Evolutionary conservation across 2,113 vertebrate genomes (phyloP).

Genomic region (Pycnonotus jocosus): DNA sequence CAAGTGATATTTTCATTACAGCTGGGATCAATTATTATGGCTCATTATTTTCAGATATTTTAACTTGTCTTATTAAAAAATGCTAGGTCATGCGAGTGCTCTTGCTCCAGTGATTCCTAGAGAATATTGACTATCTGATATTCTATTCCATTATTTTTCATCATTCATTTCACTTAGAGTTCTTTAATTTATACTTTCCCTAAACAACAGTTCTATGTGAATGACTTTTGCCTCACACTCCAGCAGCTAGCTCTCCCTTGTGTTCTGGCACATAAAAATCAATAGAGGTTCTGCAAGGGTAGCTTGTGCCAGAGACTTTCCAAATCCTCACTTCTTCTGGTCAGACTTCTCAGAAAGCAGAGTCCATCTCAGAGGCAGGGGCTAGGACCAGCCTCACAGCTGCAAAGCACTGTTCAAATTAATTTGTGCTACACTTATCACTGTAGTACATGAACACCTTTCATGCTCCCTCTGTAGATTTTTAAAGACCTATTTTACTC

Average conservation of each 20-base stretch:
- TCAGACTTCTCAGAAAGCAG: not conserved
- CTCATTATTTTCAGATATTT: conserved; percentile 28
- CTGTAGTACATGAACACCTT: not conserved
- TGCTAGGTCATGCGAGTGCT: not conserved
- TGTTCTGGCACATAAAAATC: not conserved
- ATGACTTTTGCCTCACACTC: not conserved
- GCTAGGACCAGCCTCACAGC: not conserved
- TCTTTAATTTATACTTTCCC: not conserved
- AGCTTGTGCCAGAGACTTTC: not conserved
- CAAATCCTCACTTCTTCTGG: not conserved
- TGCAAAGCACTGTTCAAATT: not conserved
- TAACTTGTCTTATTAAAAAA: not conserved
- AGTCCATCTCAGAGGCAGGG: not conserved
- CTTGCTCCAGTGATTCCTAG: not conserved
- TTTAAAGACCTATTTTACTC: not conserved
- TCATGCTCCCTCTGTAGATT: not conserved
- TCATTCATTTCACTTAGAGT: not conserved
- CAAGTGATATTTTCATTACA: not conserved
- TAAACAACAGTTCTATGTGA: not conserved
- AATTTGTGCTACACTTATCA: not conserved
- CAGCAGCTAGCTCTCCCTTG: not conserved
- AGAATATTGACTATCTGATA: not conserved
- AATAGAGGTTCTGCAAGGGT: not conserved
- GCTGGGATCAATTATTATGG: not conserved
- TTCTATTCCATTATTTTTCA: not conserved